Conservation (phyloP, 2,113 vertebrate species). For the Corythaixoides concolor region DNA sequence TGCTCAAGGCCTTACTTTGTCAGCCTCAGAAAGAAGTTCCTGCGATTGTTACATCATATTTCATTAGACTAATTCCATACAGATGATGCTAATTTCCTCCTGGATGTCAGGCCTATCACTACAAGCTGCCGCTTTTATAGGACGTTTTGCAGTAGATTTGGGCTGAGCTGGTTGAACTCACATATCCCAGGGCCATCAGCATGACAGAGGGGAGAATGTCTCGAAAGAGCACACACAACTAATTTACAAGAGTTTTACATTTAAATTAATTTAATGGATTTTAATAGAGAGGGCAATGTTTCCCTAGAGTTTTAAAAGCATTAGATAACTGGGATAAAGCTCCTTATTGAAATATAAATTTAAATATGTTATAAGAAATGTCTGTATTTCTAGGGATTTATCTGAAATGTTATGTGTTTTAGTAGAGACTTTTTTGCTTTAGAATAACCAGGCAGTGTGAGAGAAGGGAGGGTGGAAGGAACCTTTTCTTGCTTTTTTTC, state of each 20-base stretch:
- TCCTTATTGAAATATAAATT: neutral
- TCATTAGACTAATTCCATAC: neutral
- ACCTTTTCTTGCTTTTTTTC: neutral
- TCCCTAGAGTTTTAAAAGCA: neutral
- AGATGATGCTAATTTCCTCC: neutral
- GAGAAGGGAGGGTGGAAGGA: neutral
- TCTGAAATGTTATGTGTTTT: neutral
- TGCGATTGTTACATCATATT: neutral
- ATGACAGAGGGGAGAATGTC: fast-evolving
- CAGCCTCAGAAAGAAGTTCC: neutral
- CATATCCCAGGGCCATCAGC: fast-evolving
- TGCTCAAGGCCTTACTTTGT: neutral
- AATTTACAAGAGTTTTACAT: neutral
- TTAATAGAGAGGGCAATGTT: neutral
- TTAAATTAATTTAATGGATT: neutral
- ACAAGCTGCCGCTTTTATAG: neutral
- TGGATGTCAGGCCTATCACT: neutral
- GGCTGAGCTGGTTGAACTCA: neutral
- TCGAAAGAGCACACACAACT: neutral
- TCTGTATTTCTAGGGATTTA: neutral
- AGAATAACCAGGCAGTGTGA: neutral
- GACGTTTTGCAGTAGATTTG: neutral
- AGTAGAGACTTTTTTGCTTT: neutral
- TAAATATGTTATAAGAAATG: neutral
- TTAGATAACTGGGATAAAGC: neutral